Percentiles rank a stretch among this genome's conserved stretches.
phyloP scores from a whole-genome alignment of 2,113 vertebrate species.

The Phycodurus eques region DNA sequence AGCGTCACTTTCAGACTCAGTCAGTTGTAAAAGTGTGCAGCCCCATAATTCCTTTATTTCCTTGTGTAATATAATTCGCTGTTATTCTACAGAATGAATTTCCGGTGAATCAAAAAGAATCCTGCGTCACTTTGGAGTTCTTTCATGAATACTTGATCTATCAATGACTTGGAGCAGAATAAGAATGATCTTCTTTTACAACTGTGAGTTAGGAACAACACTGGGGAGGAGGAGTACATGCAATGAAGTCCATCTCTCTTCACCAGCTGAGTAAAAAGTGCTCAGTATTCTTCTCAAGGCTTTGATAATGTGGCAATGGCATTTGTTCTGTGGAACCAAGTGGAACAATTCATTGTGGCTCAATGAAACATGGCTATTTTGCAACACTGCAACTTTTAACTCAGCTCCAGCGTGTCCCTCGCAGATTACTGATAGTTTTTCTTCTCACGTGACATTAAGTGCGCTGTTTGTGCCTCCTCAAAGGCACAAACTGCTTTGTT shows the following conservation, averaged over 20 bases:
- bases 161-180: background rate
- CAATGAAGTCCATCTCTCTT: background rate
- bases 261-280: slow-evolving; percentile 1
- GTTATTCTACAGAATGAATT: background rate
- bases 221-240: background rate
- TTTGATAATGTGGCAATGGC: background rate
- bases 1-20: background rate
- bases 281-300: slow-evolving; percentile 14
- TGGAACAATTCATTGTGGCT: background rate
- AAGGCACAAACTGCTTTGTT: background rate
- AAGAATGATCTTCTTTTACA: background rate
- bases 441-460: background rate
- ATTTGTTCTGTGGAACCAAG: background rate
- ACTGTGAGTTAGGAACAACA: background rate
- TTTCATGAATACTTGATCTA: background rate
- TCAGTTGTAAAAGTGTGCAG: background rate
- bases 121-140: background rate
- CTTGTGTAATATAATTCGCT: background rate
- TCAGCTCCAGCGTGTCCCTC: background rate
- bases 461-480: background rate
- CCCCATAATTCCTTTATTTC: too few relatives aligned
- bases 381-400: background rate
- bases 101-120: background rate
- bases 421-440: background rate
- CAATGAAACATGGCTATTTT: background rate